Base-by-base conservation (phyloP, 2,888 invertebrate genomes). In the Amphipoea lucens region DNA sequence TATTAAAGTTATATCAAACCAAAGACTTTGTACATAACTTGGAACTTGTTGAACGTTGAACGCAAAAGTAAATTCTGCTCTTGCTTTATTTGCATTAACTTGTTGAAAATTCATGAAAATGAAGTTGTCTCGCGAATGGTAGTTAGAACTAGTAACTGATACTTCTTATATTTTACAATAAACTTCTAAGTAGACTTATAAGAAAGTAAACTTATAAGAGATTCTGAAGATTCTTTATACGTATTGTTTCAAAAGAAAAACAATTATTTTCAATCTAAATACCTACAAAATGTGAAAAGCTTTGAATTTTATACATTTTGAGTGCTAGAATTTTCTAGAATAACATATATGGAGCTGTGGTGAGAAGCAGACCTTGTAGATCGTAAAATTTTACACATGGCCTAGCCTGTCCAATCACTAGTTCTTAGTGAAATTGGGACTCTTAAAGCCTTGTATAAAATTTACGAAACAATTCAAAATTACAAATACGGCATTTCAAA, bases 31-130 rank as follows among this genome's bases (percentile, higher is more conserved):
- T 11, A 7, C 23, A 60, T 23, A 81, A n/a, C 60, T 60, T 76
- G 6, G 12, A 62, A 70, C 14, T 40, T 54, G 60, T 82, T 76
- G 51, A 70, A 66, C 20, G 40, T 81, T 66, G 36, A 70, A 66
- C 23, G 14, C n/a, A 14, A 36, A 54, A 77, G 14, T 36, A 71
- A n/a, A 40, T 45, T 29, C 29, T 14, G 60, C 11, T 66, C 40
- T 11, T 36, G 69, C 51, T 51, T 57, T 36, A 74, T 81, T 57
- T 75, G 40, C 29, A 63, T 17, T 0, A 62, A 66, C 14, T 60
- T 60, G 20, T n/a, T 42, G 23, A 42, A 60, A 65, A n/a, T 36
- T 73, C n/a, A 60, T 36, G 9, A 29, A 17, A 51, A 36, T 12
- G 6, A 4, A 60, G 29, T 29, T 29, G 45, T 60, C 20, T 68